Evolutionary conservation across 2,888 invertebrate species (phyloP), one percentile per base, ranked within the genome.

Genomic region (Homarus gammarus): DNA sequence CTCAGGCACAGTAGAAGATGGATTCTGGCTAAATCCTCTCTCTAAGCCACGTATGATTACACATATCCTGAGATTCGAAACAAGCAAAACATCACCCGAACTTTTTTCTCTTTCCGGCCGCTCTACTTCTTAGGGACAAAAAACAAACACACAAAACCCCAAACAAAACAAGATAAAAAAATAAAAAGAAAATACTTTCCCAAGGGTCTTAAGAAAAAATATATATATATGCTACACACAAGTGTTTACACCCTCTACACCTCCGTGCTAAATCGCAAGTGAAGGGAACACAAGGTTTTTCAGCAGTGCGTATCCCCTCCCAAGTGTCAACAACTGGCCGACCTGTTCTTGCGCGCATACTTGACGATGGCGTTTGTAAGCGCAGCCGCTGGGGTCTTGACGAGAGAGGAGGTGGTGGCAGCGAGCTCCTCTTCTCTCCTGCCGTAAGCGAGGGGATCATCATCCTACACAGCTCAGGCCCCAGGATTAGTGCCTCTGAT

Each of bases 301-400:
- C 56, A 31, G 38, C 44, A 33, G 38, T 36, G 1, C 56, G 61
- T 36, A 61, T 79, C 15, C 31, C 51, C 31, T 12, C 78, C 51
- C 78, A 33, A 33, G n/a, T 78, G 79, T 79, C 79, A 38, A 36
- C 61, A 61, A 79, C 79, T 79, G 61, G 61, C 22, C 1, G 15
- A 38, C n/a, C 36, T 31, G 61, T 79, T 79, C 79, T 78, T 79
- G 61, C 61, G 56, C 78, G 56, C 51, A 78, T 78, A 56, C 56
- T 56, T 61, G n/a, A n/a, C n/a, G n/a, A n/a, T 22, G 61, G 61
- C 22, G 18, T 56, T 56, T n/a, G n/a, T n/a, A n/a, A 56, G 56
- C 56, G 56, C 56, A 56, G 56, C 12, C 56, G 56, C 22, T 12
- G 44, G 56, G 10, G 10, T 22, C 56, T 56, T 56, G 56, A 18